These are phyloP conservation scores for Amphilophus citrinellus DNA, from an alignment of 2,113 vertebrate species.

Conservation along the genomic window DNA sequence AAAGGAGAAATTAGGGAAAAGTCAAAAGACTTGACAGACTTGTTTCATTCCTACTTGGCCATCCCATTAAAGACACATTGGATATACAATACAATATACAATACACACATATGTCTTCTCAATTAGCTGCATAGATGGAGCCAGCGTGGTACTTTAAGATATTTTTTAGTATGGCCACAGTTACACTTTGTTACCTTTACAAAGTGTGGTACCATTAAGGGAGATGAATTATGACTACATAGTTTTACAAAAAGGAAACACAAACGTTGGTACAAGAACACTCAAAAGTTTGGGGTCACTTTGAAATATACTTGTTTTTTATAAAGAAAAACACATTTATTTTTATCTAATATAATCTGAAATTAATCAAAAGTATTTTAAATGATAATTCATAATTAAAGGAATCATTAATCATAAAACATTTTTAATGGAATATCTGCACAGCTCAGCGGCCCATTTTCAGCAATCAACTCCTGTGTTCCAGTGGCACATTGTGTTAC, in stretches of 20 bases:
- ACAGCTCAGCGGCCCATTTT: neutral
- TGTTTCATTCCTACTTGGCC: neutral
- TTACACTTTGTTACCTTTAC: neutral
- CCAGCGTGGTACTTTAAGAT: neutral
- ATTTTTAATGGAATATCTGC: neutral
- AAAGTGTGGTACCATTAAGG: neutral
- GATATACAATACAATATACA: neutral
- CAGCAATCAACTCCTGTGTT: slow-evolving; percentile 5
- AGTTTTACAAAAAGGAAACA: neutral
- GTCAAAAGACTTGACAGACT: neutral
- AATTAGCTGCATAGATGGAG: neutral
- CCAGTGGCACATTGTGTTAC: neutral
- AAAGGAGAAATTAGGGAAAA: neutral
- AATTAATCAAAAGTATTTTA: neutral
- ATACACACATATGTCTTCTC: neutral
- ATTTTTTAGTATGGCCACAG: neutral
- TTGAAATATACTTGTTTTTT: neutral
- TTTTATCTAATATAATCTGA: slow-evolving; percentile 10
- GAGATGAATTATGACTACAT: neutral
- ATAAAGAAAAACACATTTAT: neutral
- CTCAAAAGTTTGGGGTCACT: neutral
- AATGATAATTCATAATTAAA: neutral
- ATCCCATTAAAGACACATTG: neutral
- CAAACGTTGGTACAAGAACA: too few relatives aligned
- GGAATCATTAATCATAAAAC: neutral